Evolutionary conservation across 2,797 vertebrate species (phyloP).

Genomic region (Cyclopterus lumpus): DNA sequence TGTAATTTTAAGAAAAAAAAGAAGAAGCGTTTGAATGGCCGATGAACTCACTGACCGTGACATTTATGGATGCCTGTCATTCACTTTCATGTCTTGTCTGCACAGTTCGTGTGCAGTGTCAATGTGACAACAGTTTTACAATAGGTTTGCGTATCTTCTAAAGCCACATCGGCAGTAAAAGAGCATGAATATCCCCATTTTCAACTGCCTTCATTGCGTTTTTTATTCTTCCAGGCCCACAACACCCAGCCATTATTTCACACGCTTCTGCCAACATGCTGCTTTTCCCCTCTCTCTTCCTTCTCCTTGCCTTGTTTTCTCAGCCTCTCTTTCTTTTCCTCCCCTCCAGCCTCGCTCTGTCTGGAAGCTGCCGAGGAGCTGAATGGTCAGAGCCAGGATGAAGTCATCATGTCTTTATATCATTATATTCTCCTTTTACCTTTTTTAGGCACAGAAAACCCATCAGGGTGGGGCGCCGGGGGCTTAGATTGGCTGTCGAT

Average conservation of each 20-base stretch:
- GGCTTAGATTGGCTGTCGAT: constrained; percentile 70
- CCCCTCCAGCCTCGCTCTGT: constrained; percentile 60
- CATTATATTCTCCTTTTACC: constrained; percentile 84
- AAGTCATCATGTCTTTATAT: constrained; percentile 85
- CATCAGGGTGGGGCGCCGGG: constrained; percentile 66
- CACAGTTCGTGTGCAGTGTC: no score
- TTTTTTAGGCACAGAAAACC: constrained; percentile 86
- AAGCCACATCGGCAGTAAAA: not conserved
- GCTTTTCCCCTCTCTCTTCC: constrained; percentile 37
- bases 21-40: no score
- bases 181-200: constrained; percentile 5
- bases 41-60: no score
- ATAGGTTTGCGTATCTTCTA: not conserved
- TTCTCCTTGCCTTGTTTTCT: constrained; percentile 61
- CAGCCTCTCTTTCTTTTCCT: constrained; percentile 58
- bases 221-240: constrained; percentile 33
- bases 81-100: no score
- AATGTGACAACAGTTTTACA: not conserved
- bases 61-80: no score
- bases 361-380: constrained; percentile 71
- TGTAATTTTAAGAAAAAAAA: no score
- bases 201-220: constrained; percentile 32
- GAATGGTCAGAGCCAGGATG: constrained; percentile 70
- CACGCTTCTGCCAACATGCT: constrained; percentile 53
- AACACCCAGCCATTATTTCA: constrained; percentile 61